Percentiles rank a stretch among this genome's conserved stretches.
Conservation (phyloP, 53 echinoderm and acorn worm genomes). For the Stichopus horrens region DNA sequence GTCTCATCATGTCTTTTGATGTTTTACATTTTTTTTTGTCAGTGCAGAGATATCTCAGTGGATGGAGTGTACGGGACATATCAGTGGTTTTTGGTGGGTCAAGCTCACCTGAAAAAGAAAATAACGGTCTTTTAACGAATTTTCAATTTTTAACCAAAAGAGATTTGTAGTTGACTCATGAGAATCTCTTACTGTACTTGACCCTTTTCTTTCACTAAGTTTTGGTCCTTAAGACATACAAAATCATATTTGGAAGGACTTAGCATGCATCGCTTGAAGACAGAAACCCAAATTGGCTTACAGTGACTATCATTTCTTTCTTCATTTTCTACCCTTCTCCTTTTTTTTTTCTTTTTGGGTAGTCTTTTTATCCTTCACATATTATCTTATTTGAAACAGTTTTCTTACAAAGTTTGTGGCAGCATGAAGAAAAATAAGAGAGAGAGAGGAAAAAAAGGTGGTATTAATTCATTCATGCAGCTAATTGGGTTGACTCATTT, state of each 20-base stretch:
- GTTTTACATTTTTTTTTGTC: too few species aligned
- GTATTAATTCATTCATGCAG: conserved; percentile 14
- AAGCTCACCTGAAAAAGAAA: too few species aligned
- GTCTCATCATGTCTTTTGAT: too few species aligned
- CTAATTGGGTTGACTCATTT: conserved; percentile 39
- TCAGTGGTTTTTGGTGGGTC: too few species aligned
- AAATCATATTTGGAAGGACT: conserved; percentile 12
- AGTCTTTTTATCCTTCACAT: too few species aligned
- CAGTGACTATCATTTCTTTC: neutral
- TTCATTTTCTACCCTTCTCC: neutral
- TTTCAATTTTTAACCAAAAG: too few species aligned
- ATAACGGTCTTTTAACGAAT: too few species aligned
- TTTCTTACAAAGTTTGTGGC: neutral
- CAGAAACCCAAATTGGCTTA: conserved; percentile 4
- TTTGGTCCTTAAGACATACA: conserved; percentile 5
- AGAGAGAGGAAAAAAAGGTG: neutral
- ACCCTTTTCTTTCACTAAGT: neutral
- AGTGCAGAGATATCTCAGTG: too few species aligned
- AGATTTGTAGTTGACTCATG: neutral
- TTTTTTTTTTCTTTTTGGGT: too few species aligned
- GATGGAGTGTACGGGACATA: too few species aligned
- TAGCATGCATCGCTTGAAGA: conserved; percentile 4
- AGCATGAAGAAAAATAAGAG: neutral
- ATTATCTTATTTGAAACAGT: neutral
- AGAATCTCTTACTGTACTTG: neutral